Evolutionary conservation across 2,888 invertebrate species (phyloP).

Genomic region (Drosophila diplacantha): DNA sequence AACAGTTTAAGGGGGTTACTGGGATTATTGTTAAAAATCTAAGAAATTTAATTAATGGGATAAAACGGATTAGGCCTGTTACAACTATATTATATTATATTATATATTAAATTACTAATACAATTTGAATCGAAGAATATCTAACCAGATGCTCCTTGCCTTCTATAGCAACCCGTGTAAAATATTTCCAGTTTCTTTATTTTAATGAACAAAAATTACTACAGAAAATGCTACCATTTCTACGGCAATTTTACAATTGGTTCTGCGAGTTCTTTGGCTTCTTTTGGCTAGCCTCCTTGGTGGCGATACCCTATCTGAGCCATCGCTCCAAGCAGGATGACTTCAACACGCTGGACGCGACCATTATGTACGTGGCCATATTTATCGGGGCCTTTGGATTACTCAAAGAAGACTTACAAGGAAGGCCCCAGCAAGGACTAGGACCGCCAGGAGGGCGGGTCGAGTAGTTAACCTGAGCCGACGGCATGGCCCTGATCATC

Average conservation of each 20-base stretch:
- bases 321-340: constrained; percentile 23
- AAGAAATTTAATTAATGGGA: no score
- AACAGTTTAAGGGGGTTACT: no score
- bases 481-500: background rate
- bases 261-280: constrained; percentile 9
- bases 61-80: no score
- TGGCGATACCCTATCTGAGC: constrained; percentile 45
- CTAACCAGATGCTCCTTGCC: background rate
- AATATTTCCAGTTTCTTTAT: background rate
- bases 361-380: constrained; percentile 35
- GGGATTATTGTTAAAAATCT: no score
- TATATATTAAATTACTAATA: no score
- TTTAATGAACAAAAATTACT: background rate
- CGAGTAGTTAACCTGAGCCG: background rate
- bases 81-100: no score
- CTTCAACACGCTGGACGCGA: constrained; percentile 27
- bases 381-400: constrained; percentile 6
- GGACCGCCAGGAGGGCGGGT: background rate
- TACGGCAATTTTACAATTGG: constrained; percentile 7
- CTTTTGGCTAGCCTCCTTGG: constrained; percentile 17
- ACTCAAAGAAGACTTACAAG: background rate
- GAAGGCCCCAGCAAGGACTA: background rate
- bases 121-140: background rate
- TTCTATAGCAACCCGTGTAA: background rate
- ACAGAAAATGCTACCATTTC: constrained; percentile 1